Percentiles rank a stretch among this genome's conserved stretches.
These are phyloP conservation scores for Chiropotes sagulatus DNA, from an alignment of 2,797 vertebrate species.

Conservation along the genomic window DNA sequence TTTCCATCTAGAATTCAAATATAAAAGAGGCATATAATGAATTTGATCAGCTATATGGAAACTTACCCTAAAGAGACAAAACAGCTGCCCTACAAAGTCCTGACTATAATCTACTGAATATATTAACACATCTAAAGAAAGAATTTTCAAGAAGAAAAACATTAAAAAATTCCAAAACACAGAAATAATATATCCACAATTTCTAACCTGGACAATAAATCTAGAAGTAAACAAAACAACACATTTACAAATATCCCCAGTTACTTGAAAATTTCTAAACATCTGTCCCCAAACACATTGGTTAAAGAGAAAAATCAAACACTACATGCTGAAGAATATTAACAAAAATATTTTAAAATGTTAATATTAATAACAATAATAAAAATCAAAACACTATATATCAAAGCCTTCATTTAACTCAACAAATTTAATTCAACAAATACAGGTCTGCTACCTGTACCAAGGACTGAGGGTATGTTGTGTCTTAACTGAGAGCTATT, in stretches of 20 bases:
- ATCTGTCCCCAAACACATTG: not conserved
- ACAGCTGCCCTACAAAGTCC: not conserved
- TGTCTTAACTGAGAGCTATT: not conserved
- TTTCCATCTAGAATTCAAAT: conserved; percentile 22
- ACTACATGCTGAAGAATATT: not conserved
- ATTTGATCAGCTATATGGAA: not conserved
- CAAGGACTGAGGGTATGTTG: too few species aligned
- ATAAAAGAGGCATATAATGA: not conserved
- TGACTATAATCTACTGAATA: not conserved
- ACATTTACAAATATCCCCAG: not conserved
- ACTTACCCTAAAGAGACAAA: not conserved
- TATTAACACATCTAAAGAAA: not conserved
- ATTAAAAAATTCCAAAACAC: not conserved
- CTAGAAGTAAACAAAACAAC: not conserved
- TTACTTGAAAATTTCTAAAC: not conserved
- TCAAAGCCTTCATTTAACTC: conserved; percentile 14
- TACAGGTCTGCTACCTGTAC: not conserved
- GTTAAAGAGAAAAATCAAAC: conserved; percentile 8
- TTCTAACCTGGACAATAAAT: conserved; percentile 17
- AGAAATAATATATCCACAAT: not conserved
- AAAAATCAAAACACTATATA: not conserved
- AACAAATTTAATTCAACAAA: not conserved
- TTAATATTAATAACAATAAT: not conserved
- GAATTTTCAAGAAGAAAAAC: not conserved
- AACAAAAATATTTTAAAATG: not conserved